Evolutionary conservation across 1,140 invertebrate species (phyloP).

Genomic region (Sarcophaga bullata): DNA sequence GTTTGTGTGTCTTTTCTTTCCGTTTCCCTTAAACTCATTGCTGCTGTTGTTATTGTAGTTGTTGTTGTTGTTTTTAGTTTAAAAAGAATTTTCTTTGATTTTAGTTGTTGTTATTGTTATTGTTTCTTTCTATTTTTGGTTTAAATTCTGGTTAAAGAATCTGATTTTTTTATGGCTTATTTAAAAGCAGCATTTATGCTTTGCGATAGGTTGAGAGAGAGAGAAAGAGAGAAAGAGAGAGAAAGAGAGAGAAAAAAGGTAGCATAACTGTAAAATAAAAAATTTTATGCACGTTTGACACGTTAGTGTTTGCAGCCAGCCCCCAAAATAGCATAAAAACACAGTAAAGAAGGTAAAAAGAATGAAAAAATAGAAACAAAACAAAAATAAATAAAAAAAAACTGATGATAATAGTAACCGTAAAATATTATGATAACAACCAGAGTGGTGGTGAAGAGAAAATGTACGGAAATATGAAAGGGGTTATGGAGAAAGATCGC

Average conservation of each 20-base stretch:
- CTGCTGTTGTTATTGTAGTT: neutral
- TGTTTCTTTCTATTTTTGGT: neutral
- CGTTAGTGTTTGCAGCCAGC: conserved; percentile 33
- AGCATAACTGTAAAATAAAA: neutral
- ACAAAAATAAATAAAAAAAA: neutral
- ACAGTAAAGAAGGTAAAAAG: neutral
- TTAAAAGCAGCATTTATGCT: conserved; percentile 27
- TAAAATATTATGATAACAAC: neutral
- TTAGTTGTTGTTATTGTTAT: neutral
- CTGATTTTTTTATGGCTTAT: conserved; percentile 37
- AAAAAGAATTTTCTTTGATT: conserved; percentile 1
- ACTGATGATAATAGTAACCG: neutral
- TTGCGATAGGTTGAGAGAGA: neutral
- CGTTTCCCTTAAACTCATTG: neutral
- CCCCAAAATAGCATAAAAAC: neutral
- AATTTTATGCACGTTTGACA: conserved; percentile 34
- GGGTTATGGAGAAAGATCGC: no score
- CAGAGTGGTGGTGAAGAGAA: neutral
- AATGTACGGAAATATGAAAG: no score
- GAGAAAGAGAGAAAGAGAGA: no score
- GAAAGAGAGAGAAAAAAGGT: no score
- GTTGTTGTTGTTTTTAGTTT: neutral
- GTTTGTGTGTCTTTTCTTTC: neutral
- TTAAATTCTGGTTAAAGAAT: conserved; percentile 10
- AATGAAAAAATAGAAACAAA: neutral